Percentiles rank a stretch among this genome's conserved stretches.
Conservation (phyloP, 2,113 vertebrate species). For the Chaenocephalus aceratus region DNA sequence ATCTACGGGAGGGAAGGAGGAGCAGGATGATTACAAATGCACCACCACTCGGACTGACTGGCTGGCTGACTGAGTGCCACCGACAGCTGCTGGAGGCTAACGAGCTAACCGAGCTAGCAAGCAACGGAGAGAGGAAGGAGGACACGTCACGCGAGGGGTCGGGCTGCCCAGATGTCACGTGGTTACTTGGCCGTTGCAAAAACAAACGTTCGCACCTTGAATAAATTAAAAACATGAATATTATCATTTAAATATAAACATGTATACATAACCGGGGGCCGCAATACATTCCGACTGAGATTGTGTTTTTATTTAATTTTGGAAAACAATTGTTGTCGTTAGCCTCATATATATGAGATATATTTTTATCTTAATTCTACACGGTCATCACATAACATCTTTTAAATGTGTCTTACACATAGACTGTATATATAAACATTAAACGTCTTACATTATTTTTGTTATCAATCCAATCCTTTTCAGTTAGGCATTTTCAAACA, state of each 20-base stretch:
- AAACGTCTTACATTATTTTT: no score
- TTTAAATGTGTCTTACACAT: no score
- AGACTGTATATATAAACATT: no score
- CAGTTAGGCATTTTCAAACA: no score
- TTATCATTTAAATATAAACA: not conserved
- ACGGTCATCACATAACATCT: no score
- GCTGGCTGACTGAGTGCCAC: conserved; percentile 60
- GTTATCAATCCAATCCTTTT: no score
- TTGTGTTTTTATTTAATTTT: no score
- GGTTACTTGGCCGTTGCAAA: conserved; percentile 1
- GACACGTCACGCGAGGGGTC: conserved; percentile 34
- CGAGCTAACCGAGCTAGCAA: conserved; percentile 62
- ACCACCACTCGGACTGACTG: conserved; percentile 39
- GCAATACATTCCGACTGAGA: no score
- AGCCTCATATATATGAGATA: not conserved
- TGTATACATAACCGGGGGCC: no score
- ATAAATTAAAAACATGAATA: not conserved
- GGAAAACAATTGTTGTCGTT: no score
- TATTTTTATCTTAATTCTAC: not conserved
- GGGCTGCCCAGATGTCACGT: not conserved
- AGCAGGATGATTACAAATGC: conserved; percentile 28
- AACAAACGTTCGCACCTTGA: not conserved
- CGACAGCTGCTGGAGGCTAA: conserved; percentile 73
- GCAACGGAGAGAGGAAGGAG: conserved; percentile 33
- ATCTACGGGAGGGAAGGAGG: conserved; percentile 15